phyloP scores from a whole-genome alignment of 2,888 invertebrate genomes.

The Adineta ricciae region DNA sequence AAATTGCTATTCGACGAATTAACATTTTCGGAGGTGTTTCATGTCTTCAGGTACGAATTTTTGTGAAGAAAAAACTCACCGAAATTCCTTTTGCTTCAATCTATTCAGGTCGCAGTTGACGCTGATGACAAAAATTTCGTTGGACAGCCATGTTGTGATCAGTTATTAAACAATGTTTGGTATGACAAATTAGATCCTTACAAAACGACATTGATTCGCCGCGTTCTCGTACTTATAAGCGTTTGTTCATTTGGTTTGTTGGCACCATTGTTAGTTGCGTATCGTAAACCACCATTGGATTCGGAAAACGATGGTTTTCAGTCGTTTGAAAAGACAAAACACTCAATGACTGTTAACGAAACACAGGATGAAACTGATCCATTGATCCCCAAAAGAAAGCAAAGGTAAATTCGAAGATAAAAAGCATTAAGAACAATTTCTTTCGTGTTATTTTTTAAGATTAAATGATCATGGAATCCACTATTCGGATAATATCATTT shows the following conservation, averaged over 20 bases:
- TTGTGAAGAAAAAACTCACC: not conserved
- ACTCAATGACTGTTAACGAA: not conserved
- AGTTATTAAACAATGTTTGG: not conserved
- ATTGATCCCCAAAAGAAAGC: not conserved
- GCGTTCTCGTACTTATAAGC: not conserved
- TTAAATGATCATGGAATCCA: not conserved
- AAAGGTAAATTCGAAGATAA: not conserved
- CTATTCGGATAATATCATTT: not conserved
- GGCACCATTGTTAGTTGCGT: not conserved
- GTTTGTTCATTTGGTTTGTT: not conserved
- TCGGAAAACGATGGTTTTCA: not conserved
- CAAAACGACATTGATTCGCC: not conserved
- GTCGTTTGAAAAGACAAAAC: not conserved
- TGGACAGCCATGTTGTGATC: constrained; percentile 16
- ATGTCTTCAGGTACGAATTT: not conserved
- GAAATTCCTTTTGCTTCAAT: not conserved
- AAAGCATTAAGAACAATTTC: no score
- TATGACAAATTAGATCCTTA: not conserved
- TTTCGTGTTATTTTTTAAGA: not conserved
- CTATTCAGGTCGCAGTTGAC: not conserved
- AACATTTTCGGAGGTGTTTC: not conserved
- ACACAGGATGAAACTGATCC: not conserved
- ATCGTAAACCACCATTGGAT: not conserved
- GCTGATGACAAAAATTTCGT: constrained; percentile 14
- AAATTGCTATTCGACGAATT: constrained; percentile 9